Evolutionary conservation across 2,797 vertebrate species (phyloP), one percentile per base, ranked within the genome.

Genomic region (Aulostomus chinensis): DNA sequence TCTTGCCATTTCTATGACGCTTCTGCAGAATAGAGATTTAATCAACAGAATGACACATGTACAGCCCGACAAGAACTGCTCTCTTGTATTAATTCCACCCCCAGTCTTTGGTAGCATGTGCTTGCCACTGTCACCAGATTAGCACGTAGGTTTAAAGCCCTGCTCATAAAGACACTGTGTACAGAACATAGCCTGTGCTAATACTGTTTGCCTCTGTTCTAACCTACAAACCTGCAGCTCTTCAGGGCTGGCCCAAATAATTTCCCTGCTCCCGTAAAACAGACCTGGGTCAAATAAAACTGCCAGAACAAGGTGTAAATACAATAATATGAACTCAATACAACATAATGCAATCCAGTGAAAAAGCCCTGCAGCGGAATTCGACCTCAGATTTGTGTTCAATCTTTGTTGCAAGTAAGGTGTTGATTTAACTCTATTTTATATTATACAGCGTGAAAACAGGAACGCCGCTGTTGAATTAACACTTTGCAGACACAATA

Each of bases 111-210:
- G 68, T 75, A 80, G 71, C 80, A 73, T 84, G 80, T 81, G 81
- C 81, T 72, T 50, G 73, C 69, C 67, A 59, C 81, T 76, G 80
- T 83, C 79, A 70, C 71, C 78, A 84, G 84, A 87, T 89, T 89
- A 89, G 73, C 74, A 76, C 34, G 28, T 66, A 58, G 74, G 73
- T 80, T 84, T 84, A 80, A 81, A 84, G 62, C 78, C 54, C 42
- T 48, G 72, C 76, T 74, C 76, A 78, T 72, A 81, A 81, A 83
- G 76, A 83, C 83, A 69, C 64, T 28, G 77, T 76, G 77, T 86
- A 76, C 73, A 60, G 78, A 80, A 80, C 77, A 79, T 35, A 36
- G 61, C 36, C 59, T 46, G 65, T 41, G 59, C 59, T 83, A 80
- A 84, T 76, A 42, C 70, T 12, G 58, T 49, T 74, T 47, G 57